phyloP scores from a whole-genome alignment of 2,797 vertebrate species.

The Hemitrygon akajei region DNA sequence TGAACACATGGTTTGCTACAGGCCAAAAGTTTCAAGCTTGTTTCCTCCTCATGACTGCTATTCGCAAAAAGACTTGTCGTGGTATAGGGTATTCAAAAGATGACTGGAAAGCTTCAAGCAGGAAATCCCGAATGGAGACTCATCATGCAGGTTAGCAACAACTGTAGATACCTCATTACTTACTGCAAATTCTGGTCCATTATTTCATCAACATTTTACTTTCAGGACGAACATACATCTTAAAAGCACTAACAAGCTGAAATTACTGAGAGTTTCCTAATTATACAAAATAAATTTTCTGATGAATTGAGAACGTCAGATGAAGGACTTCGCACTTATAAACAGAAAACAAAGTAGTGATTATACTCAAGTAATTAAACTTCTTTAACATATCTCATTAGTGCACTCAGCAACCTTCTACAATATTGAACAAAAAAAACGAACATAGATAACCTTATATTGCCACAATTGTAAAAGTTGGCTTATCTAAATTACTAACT shows the following conservation, averaged over 20 bases:
- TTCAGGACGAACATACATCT: no score
- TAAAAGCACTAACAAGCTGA: neutral
- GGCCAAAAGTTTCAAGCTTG: no score
- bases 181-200: neutral
- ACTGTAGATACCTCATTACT: no score
- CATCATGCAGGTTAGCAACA: no score
- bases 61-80: no score
- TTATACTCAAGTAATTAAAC: neutral
- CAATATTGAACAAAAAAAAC: neutral
- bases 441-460: neutral
- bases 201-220: neutral
- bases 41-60: no score
- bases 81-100: no score
- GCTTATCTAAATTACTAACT: no score
- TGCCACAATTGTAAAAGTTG: neutral
- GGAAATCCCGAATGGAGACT: no score
- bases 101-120: no score
- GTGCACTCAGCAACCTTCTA: neutral
- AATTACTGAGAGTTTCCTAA: neutral
- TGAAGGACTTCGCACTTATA: neutral
- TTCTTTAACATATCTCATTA: neutral
- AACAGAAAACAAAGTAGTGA: neutral
- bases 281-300: neutral
- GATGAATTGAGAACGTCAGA: no score
- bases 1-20: no score